phyloP scores from a whole-genome alignment of 2,888 invertebrate genomes.

The Lepidocyrtinus sp. region DNA sequence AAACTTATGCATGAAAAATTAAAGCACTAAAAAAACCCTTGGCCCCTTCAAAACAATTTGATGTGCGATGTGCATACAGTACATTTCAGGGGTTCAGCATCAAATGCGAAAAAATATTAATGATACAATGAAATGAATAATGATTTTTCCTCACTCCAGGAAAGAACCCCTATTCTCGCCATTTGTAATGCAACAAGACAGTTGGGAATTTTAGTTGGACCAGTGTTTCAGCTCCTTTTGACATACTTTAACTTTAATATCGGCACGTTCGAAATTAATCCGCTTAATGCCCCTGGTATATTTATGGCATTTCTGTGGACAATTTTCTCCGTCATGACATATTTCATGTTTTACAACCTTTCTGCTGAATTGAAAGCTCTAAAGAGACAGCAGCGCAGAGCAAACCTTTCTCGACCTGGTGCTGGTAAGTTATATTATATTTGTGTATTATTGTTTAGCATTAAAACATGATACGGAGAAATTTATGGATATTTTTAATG shows the following conservation, averaged over 20 bases:
- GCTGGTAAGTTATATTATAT: neutral
- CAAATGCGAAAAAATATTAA: no score
- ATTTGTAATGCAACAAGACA: slow-evolving; percentile 73
- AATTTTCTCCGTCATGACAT: slow-evolving; percentile 62
- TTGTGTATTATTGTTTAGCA: neutral
- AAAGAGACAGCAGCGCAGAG: slow-evolving; percentile 44
- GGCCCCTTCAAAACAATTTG: no score
- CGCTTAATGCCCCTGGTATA: slow-evolving; percentile 72
- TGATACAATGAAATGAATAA: no score
- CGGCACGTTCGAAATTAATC: slow-evolving; percentile 72
- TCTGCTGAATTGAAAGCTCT: slow-evolving; percentile 55
- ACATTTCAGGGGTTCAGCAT: no score
- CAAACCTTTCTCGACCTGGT: slow-evolving; percentile 9
- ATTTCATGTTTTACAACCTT: slow-evolving; percentile 66
- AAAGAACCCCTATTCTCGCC: slow-evolving; percentile 73
- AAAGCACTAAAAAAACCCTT: no score
- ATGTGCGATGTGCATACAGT: no score
- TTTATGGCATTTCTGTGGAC: slow-evolving; percentile 73
- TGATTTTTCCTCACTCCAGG: no score
- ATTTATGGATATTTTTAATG: no score
- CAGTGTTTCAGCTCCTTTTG: slow-evolving; percentile 73
- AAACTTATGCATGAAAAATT: no score
- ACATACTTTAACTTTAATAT: slow-evolving; percentile 68
- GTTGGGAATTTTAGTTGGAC: slow-evolving; percentile 73
- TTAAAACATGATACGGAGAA: neutral